A percentile compares a stretch with the other conserved stretches of the same genome.
Conservation (phyloP, 2,888 invertebrate genomes). For the Opisthograptis luteolata region DNA sequence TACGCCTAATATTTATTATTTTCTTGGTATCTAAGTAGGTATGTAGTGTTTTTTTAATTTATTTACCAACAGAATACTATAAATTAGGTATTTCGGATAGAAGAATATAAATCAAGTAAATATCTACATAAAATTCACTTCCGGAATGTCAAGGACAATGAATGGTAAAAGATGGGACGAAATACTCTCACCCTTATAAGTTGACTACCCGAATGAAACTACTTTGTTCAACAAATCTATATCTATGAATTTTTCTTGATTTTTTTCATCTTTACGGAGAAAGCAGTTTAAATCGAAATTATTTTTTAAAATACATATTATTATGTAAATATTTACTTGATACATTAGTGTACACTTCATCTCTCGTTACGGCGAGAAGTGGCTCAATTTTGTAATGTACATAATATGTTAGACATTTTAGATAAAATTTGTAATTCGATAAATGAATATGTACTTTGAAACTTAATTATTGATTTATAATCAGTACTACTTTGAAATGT, state of each 20-base stretch:
- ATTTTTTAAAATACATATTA: background rate
- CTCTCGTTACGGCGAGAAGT: background rate
- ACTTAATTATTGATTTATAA: background rate
- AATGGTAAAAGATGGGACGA: too few species aligned
- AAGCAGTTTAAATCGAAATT: background rate
- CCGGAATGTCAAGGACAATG: too few species aligned
- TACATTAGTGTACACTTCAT: background rate
- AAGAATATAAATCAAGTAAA: background rate
- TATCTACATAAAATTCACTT: background rate
- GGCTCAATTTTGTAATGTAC: background rate
- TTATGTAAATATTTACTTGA: too few species aligned
- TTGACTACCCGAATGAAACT: too few species aligned
- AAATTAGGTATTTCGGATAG: background rate
- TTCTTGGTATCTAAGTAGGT: background rate
- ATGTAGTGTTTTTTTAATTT: background rate
- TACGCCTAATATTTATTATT: slow-evolving; percentile 15
- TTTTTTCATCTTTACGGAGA: too few species aligned
- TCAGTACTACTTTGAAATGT: slow-evolving; percentile 20
- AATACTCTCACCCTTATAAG: too few species aligned
- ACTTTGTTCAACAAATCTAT: too few species aligned
- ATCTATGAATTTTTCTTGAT: too few species aligned
- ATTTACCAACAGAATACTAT: slow-evolving; percentile 5
- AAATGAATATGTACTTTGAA: slow-evolving; percentile 1
- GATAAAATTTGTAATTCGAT: background rate
- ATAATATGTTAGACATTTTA: background rate